Evolutionary conservation across 1,140 invertebrate genomes (phyloP).

Genomic region (Lycorma delicatula): DNA sequence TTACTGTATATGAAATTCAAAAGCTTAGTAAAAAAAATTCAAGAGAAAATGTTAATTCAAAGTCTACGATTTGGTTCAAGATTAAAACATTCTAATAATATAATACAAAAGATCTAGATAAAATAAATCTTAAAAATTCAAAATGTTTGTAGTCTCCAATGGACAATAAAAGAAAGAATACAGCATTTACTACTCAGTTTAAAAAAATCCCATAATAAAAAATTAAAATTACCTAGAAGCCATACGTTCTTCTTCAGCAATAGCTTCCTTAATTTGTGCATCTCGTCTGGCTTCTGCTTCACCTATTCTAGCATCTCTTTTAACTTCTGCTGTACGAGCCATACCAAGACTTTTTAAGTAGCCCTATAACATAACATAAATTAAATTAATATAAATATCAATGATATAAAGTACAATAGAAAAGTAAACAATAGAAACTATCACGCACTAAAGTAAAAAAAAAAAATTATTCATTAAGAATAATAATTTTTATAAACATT

Average conservation of each 20-base stretch:
- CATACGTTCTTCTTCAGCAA: conserved; percentile 94
- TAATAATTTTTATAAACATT: no score
- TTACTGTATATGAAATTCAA: no score
- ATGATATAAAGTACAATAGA: neutral
- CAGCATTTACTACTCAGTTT: neutral
- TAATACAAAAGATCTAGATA: no score
- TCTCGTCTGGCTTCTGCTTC: conserved; percentile 89
- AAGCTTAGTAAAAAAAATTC: no score
- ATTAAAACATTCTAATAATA: no score
- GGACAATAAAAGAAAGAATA: neutral
- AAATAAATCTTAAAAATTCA: no score
- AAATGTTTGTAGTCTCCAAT: no score
- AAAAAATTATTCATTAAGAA: neutral
- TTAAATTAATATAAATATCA: neutral
- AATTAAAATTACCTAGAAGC: conserved; percentile 45
- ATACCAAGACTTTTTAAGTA: conserved; percentile 92
- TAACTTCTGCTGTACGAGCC: conserved; percentile 94
- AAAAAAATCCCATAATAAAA: neutral
- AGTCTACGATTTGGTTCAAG: no score
- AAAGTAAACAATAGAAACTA: neutral
- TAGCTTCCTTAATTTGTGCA: conserved; percentile 84
- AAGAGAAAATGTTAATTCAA: no score
- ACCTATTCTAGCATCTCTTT: conserved; percentile 90
- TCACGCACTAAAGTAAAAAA: neutral
- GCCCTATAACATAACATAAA: conserved; percentile 52